Evolutionary conservation across 2,797 vertebrate genomes (phyloP), one percentile per base, ranked within the genome.

Genomic region (Acrossocheilus fasciatus): DNA sequence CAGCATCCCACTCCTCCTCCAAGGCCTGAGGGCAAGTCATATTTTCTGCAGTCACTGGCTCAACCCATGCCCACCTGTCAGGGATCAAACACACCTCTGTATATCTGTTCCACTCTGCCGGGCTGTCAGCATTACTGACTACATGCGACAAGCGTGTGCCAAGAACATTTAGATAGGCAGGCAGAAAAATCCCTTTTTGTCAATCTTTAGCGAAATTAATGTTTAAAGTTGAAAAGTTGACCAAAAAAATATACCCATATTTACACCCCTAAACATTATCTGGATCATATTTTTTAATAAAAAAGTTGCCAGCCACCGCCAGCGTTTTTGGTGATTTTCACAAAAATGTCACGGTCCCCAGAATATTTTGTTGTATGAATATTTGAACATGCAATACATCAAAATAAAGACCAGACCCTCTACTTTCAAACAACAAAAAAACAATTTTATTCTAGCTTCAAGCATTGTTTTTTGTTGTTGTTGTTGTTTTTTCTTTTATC

Each of bases 21-120:
- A 70, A 72, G 68, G 52, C 83, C 84, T 80, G 66, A 72, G 84
- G 84, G 84, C 76, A 85, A 15, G 39, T 73, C 39, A 79, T 43
- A 85, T 79, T 79, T 84, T 43, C 45, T 70, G 26, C 75, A 85
- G 75, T 57, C 64, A 68, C 34, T 70, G 75, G 75, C 50, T 79
- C 75, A 80, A 80, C 14, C 20, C 50, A 23, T 62, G 43, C 68
- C 54, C 52, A 80, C 76, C 77, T 80, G 75, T 85, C 50, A 72
- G 66, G 41, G 52, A 85, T 85, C 30, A 62, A 85, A 72, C 39
- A 79, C 39, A 59, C 39, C 52, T 50, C 17, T 85, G 74, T 84
- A 43, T 70, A 41, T 84, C 34, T 69, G 4, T 79, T 79, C 75
- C 26, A 41, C 6, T 57, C 62, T 70, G 76, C n/a, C n/a, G 20